phyloP scores from a whole-genome alignment of 2,797 vertebrate species.

The Cryptoprocta ferox region DNA sequence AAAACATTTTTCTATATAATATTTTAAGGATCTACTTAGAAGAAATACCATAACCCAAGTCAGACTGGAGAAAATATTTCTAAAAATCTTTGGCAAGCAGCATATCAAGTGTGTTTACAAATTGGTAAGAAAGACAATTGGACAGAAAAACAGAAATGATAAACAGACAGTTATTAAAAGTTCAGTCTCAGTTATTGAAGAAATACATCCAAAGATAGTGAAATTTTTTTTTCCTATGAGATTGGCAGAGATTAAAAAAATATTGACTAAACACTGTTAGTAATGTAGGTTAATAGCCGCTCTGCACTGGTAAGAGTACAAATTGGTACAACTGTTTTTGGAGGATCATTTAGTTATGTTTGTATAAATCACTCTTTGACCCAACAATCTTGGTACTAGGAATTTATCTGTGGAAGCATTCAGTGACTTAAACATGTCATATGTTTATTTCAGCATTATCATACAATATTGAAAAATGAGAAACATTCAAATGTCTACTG shows the following conservation, averaged over 20 bases:
- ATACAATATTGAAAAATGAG: not conserved
- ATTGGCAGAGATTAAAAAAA: not conserved
- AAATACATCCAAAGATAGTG: not conserved
- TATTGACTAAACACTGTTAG: not conserved
- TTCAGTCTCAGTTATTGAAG: not conserved
- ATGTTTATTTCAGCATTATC: not conserved
- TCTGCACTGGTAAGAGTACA: not conserved
- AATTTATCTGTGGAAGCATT: not conserved
- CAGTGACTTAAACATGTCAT: not conserved
- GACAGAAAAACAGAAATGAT: not conserved
- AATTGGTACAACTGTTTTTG: not conserved
- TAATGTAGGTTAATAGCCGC: not conserved
- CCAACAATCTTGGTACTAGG: not conserved
- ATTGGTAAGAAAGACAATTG: slow-evolving; percentile 3
- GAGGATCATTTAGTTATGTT: not conserved
- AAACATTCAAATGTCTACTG: not conserved
- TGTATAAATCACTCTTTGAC: not conserved
- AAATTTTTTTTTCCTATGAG: not conserved
- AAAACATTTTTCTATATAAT: not conserved
- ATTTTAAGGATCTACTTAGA: not conserved
- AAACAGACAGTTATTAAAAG: not conserved
- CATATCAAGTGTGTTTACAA: not conserved
- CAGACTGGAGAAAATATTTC: not conserved
- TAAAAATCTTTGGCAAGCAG: not conserved
- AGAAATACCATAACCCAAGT: not conserved